Conservation (phyloP, 2,113 vertebrate genomes). For the Chloropsis cyanopogon region DNA sequence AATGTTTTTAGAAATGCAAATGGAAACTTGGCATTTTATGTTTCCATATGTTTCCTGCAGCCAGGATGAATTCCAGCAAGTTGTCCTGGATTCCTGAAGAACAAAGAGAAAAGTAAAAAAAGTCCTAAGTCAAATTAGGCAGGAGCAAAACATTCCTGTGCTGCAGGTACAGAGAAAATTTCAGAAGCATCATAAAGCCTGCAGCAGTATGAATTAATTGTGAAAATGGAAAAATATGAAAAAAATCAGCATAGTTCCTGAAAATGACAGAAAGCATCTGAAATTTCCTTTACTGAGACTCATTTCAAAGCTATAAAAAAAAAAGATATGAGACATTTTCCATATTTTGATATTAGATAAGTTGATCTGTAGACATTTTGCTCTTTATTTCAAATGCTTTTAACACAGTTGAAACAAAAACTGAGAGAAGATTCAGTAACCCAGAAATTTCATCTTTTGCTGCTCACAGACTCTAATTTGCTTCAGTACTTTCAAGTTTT, state of each 20-base stretch:
- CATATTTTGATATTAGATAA: background rate
- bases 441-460: background rate
- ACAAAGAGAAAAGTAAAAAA: background rate
- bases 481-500: background rate
- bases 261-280: background rate
- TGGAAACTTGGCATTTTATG: background rate
- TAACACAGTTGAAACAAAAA: background rate
- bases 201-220: background rate
- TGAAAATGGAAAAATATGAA: background rate
- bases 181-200: background rate
- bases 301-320: background rate
- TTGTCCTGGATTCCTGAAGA: background rate
- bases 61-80: background rate
- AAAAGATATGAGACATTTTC: background rate
- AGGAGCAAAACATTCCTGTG: background rate
- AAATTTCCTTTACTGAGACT: background rate
- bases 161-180: background rate
- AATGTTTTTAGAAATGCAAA: conserved; percentile 23
- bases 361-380: background rate
- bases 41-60: background rate
- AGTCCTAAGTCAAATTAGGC: background rate
- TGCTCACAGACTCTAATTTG: background rate
- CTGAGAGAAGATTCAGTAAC: background rate
- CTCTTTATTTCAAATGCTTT: background rate
- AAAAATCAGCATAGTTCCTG: background rate